Base-by-base conservation (phyloP, 1,140 invertebrate species). In the Drosophila pseudoananassae region DNA sequence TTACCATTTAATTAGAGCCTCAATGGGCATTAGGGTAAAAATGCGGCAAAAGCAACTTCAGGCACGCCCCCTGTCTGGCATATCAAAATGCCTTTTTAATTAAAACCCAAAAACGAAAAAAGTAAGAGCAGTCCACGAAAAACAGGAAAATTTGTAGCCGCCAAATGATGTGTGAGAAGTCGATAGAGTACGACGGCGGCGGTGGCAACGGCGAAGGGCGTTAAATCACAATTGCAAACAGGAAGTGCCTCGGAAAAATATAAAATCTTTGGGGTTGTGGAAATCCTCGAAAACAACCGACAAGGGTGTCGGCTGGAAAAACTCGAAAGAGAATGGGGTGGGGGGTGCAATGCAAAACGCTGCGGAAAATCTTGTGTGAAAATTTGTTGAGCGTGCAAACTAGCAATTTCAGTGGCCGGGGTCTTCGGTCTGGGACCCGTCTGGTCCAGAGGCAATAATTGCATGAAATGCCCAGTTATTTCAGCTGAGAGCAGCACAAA, bases 101-200 rank as follows among this genome's bases (percentile, higher is more conserved):
- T 87, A 87, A 87, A 76, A 76, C 33, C 25, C 40, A 25, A 36
- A 40, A 20, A 56, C 27, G 10, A 49, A 9, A 40, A 25, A 20
- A 40, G 12, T 23, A 38, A 27, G 9, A 56, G 38, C 45, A 33
- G 27, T 15, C 3, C 10, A n/a, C 12, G 9, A 12, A 12, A 63
- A 52, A 56, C 15, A 38, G 50, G 29, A 33, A 58, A 29, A 52
- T 68, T 66, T 63, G 59, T 29, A 50, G 43, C 61, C 38, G 60
- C 61, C 82, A 87, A 88, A 82, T 88, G 82, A 87, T 87, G 82
- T 87, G 82, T 87, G 82, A 88, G 83, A 87, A 87, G 83, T 87
- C 82, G 82, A 87, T 87, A 82, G 74, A 78, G 81, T 55, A 47
- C 52, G 73, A 15, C 61, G 61, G 25, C 45, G 58, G 14, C 56